Base-by-base conservation (phyloP, 1,140 invertebrate species). In the Ruditapes philippinarum region DNA sequence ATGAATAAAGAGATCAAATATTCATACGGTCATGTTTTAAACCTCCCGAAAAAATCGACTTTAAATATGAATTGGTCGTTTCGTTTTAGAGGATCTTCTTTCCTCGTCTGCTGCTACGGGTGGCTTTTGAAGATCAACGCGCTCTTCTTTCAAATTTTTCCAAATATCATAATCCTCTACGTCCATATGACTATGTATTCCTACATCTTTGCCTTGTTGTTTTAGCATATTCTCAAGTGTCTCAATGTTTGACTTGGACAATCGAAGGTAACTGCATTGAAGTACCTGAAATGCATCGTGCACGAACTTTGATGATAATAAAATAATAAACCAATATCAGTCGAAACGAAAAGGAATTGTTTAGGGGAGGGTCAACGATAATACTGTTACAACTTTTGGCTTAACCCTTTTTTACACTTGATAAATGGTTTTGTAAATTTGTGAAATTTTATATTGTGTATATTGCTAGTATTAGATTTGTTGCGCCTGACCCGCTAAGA, bases 131-230 rank as follows among this genome's bases (percentile, higher is more conserved):
- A 86, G 51, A 42, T 88, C 85, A 9, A 42, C 54, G 1, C 85
- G 74, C 51, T 91, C 90, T 65, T 78, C 74, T 60, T 57, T 73
- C 14, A 91, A 51, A 5, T 79, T 87, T 0, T 86, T 40, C 78
- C 82, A 92, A 11, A 92, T 73, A 45, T 92, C 84, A 33, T 78
- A 79, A 74, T 90, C 51, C 0, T 84, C 81, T 25, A 91, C 80
- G 68, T 94, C 93, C 81, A 60, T 88, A 62, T 94, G 92, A 9
- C 80, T 68, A 79, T 94, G 93, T 28, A 93, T 90, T 12, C 91
- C 92, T 0, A 90, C 89, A 86, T 94, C 91, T 31, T 76, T 31
- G 0, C 93, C 93, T 0, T 82, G 12, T 25, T 83, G 87, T n/a
- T 89, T 68, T 19, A 91, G 38, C 91, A 92, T 91, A 17, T 89